Conservation (phyloP, 2,113 vertebrate genomes). For the Myodes glareolus region DNA sequence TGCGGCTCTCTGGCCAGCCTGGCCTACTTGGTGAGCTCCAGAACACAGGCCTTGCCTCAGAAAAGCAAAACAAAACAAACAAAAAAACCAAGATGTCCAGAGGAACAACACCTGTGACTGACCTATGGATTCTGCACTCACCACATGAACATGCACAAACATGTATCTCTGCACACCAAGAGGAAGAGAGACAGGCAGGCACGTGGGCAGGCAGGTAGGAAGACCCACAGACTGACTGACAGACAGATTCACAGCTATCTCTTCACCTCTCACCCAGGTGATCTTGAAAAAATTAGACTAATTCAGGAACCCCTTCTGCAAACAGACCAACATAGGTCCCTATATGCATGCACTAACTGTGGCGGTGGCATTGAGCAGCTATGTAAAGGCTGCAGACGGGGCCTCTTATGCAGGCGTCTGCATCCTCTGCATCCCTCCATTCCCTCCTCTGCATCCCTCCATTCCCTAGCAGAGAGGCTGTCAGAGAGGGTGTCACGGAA, state of each 20-base stretch:
- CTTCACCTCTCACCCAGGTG: not conserved
- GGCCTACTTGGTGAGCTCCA: too few species aligned
- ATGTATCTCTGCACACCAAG: not conserved
- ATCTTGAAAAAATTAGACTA: not conserved
- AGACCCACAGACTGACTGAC: not conserved
- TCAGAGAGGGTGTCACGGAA: not conserved
- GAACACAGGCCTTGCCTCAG: not conserved
- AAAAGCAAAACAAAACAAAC: not conserved
- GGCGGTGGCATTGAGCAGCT: not conserved
- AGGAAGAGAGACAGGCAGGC: not conserved
- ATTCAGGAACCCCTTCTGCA: not conserved
- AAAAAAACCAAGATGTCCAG: not conserved
- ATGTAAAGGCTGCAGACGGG: not conserved
- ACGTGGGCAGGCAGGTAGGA: not conserved
- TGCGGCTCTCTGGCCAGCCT: not conserved
- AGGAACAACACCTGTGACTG: not conserved
- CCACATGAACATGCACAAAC: not conserved
- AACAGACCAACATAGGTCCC: not conserved
- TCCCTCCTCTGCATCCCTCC: not conserved
- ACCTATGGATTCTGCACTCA: not conserved
- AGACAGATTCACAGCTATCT: not conserved
- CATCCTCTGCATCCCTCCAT: not conserved
- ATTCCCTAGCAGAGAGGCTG: not conserved
- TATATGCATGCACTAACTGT: not conserved
- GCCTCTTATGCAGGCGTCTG: not conserved